phyloP scores from a whole-genome alignment of 2,113 vertebrate genomes.

The Elanus axillaris region DNA sequence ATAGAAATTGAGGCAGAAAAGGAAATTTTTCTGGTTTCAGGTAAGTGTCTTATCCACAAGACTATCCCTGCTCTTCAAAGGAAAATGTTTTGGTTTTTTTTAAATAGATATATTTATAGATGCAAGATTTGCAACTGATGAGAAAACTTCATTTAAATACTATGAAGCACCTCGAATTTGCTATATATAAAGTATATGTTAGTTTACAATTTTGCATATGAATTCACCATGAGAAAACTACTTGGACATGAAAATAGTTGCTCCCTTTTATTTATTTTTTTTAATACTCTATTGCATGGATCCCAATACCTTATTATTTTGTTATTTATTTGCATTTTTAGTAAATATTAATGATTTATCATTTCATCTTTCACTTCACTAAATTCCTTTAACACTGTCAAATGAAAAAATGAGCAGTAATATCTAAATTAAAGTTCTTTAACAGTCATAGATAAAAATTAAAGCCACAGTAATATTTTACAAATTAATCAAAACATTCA shows the following conservation, averaged over 20 bases:
- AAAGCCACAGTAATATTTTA: neutral
- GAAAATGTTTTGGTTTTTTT: no score
- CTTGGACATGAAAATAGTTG: neutral
- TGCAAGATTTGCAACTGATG: neutral
- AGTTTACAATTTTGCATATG: neutral
- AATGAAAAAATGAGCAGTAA: neutral
- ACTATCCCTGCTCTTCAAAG: neutral
- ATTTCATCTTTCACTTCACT: neutral
- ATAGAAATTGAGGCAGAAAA: neutral
- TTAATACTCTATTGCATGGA: accelerated
- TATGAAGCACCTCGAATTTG: neutral
- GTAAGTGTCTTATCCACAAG: neutral
- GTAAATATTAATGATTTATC: neutral
- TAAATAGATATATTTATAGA: no score
- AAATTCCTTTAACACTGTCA: neutral
- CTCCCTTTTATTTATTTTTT: neutral
- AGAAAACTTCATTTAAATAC: neutral
- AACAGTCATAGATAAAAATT: neutral
- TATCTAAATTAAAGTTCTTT: neutral
- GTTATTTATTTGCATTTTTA: neutral
- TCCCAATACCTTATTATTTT: neutral
- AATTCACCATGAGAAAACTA: neutral
- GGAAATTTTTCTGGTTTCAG: neutral
- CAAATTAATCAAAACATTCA: neutral
- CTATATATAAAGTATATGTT: neutral